Conservation (phyloP, 2,113 vertebrate species). For the Serilophus lunatus region DNA sequence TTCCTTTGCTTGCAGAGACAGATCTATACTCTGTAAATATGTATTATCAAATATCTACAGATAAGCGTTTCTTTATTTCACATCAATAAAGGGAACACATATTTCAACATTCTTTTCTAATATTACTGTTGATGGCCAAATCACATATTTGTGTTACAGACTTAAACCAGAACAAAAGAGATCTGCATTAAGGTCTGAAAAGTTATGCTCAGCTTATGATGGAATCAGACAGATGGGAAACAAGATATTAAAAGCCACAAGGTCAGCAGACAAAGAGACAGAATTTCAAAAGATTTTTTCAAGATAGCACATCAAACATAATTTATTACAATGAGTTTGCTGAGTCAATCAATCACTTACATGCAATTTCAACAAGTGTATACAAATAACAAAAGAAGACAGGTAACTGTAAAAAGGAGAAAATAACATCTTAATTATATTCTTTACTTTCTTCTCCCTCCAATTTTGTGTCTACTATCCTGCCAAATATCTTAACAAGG, state of each 20-base stretch:
- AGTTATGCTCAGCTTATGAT: slow-evolving; percentile 43
- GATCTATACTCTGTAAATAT: background rate
- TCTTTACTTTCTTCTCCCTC: slow-evolving; percentile 25
- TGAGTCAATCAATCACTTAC: slow-evolving; percentile 62
- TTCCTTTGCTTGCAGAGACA: slow-evolving; percentile 47
- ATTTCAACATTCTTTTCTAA: slow-evolving; percentile 51
- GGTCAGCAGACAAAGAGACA: slow-evolving; percentile 67
- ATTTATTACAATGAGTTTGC: slow-evolving; percentile 59
- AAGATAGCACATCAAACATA: slow-evolving; percentile 65
- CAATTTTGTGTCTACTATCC: background rate
- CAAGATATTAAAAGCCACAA: slow-evolving; percentile 62
- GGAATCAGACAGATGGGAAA: slow-evolving; percentile 69
- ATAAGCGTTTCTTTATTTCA: slow-evolving; percentile 29
- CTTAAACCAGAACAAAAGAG: slow-evolving; percentile 44
- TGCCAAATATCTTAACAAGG: background rate
- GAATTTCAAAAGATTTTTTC: slow-evolving; percentile 65
- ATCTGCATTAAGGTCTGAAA: slow-evolving; percentile 45
- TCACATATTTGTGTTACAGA: slow-evolving; percentile 30
- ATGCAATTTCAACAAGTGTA: slow-evolving; percentile 16
- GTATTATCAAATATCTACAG: slow-evolving; percentile 28
- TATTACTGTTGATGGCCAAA: slow-evolving; percentile 32
- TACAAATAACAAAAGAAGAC: slow-evolving; percentile 38
- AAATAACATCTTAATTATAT: slow-evolving; percentile 36
- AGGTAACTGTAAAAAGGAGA: slow-evolving; percentile 44
- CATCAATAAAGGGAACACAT: slow-evolving; percentile 25